These are phyloP conservation scores for Theristicus caerulescens DNA, from an alignment of 2,113 vertebrate species.

Conservation along the genomic window DNA sequence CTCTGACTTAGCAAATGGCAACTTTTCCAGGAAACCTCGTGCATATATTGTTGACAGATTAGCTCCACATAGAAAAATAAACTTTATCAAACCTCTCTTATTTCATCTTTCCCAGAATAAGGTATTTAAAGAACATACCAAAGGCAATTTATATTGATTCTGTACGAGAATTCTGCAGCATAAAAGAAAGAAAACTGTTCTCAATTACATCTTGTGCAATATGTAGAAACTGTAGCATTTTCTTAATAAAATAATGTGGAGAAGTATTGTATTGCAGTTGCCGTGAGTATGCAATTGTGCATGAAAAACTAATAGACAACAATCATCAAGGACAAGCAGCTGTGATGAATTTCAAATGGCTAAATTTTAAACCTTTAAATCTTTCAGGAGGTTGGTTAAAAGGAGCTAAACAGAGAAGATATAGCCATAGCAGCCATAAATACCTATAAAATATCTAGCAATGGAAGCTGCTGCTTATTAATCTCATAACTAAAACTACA, in stretches of 20 bases:
- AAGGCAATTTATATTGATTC: neutral
- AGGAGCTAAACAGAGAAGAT: neutral
- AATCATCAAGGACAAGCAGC: neutral
- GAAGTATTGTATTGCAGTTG: neutral
- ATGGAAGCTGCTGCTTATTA: neutral
- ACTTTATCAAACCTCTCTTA: neutral
- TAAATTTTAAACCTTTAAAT: constrained; percentile 3
- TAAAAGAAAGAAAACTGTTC: neutral
- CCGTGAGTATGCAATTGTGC: neutral
- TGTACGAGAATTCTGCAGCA: neutral
- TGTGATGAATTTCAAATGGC: constrained; percentile 13
- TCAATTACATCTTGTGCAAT: neutral
- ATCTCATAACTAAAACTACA: neutral
- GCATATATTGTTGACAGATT: neutral
- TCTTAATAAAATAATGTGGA: neutral
- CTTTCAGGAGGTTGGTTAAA: neutral
- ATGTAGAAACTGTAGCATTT: neutral
- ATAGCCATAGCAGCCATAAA: neutral
- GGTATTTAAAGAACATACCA: neutral
- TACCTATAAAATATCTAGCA: neutral
- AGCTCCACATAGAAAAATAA: neutral
- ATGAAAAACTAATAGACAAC: neutral
- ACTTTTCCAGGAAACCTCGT: constrained; percentile 18
- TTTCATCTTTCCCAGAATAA: neutral
- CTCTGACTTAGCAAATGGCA: neutral